Base-by-base conservation (phyloP, 2,888 invertebrate species). In the Nemurella pictetii region DNA sequence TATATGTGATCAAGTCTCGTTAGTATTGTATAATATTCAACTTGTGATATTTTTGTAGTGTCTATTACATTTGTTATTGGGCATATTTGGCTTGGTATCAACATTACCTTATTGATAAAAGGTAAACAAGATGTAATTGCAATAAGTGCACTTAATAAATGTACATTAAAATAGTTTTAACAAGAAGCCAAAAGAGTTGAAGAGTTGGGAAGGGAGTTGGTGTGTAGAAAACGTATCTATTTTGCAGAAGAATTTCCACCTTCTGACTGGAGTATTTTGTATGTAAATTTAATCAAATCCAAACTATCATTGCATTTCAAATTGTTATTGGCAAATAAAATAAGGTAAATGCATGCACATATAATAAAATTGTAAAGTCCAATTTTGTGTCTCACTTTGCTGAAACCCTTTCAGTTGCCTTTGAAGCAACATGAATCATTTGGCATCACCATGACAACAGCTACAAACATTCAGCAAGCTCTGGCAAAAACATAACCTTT, bases 11-110 rank as follows among this genome's bases (percentile, higher is more conserved):
- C 55, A 55, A 55, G 55, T 55, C 55, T 27, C 29, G 27, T 30
- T 28, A 78, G 30, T 78, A 78, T 30, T 78, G 28, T n/a, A 29
- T 55, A 82, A n/a, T 82, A 72, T 82, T 82, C 20, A 55, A 82
- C 82, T 25, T 82, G 82, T 82, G 82, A 82, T 82, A 82, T 82
- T 82, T 82, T 82, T 82, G 28, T 82, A 82, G 55, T 82, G 29
- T 12, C 26, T 7, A 82, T 32, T 80, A 82, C 78, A 82, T 55
- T 81, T 82, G 26, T 82, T 82, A 82, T 82, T 72, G 27, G 28
- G 72, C 55, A 28, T 55, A 27, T 82, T 55, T 55, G 82, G 82
- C 82, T 27, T 72, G 55, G 9, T 55, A 55, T 55, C 82, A 78
- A 12, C 55, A 82, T 55, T 82, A 36, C 82, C 82, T 82, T 55